phyloP scores from a whole-genome alignment of 2,113 vertebrate genomes.

The Stegostoma tigrinum region DNA sequence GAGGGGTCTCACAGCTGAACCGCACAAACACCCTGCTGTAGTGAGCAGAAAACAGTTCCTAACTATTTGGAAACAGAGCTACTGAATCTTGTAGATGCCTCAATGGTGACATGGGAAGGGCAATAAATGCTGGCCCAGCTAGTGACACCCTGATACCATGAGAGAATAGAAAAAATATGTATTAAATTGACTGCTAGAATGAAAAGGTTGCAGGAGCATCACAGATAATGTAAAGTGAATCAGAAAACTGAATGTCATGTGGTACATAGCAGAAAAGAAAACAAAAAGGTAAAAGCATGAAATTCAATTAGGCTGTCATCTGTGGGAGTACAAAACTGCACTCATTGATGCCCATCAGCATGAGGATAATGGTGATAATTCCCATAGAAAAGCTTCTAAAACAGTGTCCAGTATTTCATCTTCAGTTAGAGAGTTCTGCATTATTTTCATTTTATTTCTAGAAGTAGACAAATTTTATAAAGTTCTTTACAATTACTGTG shows the following conservation, averaged over 20 bases:
- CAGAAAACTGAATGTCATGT: not conserved
- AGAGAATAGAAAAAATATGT: not conserved
- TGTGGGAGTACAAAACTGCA: not conserved
- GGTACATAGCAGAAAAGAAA: not conserved
- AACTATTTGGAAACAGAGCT: not conserved
- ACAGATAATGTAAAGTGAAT: not conserved
- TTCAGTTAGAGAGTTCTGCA: not conserved
- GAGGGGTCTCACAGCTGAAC: not conserved
- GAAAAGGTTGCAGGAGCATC: not conserved
- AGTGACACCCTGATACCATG: too few species aligned
- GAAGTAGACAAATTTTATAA: not conserved
- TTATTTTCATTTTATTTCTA: not conserved
- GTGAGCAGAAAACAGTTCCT: not conserved
- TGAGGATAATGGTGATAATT: not conserved
- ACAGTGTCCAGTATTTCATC: not conserved
- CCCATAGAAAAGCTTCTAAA: not conserved
- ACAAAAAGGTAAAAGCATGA: not conserved
- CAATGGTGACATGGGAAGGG: too few species aligned
- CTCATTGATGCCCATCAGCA: not conserved
- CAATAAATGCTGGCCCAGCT: too few species aligned
- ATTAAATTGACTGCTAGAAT: not conserved
- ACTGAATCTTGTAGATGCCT: too few species aligned
- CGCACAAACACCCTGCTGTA: not conserved
- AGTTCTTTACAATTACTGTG: not conserved
- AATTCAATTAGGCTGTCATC: not conserved